Evolutionary conservation across 2,888 invertebrate genomes (phyloP).

Genomic region (Protodeltote pygarga): DNA sequence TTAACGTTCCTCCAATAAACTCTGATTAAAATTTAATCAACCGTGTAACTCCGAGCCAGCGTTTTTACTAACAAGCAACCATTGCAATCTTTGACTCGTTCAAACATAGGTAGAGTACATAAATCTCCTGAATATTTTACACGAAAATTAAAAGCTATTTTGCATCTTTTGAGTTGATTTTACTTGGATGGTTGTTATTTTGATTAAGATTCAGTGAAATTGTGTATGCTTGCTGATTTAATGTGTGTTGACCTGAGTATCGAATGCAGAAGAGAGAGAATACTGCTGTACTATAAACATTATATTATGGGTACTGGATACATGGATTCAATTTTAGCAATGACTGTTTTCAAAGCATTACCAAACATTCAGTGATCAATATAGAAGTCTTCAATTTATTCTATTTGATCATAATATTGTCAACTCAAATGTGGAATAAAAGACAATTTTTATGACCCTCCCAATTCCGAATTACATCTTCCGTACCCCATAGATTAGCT

Average conservation of each 20-base stretch:
- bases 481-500: constrained; percentile 38
- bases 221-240: too few relatives aligned
- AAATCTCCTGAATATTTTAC: constrained; percentile 24
- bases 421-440: constrained; percentile 14
- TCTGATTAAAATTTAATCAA: constrained; percentile 74
- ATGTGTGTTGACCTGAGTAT: too few relatives aligned
- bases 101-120: constrained; percentile 36
- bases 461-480: constrained; percentile 13
- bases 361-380: too few relatives aligned
- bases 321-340: too few relatives aligned
- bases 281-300: too few relatives aligned
- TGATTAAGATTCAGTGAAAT: neutral
- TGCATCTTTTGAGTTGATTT: constrained; percentile 3
- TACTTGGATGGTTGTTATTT: neutral
- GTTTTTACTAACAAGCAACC: constrained; percentile 55
- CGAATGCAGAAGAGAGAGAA: neutral
- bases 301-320: too few relatives aligned
- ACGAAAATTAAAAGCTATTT: neutral
- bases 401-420: too few relatives aligned
- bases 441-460: neutral
- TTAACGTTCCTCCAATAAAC: constrained; percentile 60
- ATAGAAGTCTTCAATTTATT: too few relatives aligned
- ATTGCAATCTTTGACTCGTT: constrained; percentile 39
- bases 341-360: too few relatives aligned
- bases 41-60: constrained; percentile 52